These are phyloP conservation scores for Chouioia cunea DNA, from an alignment of 2,888 invertebrate genomes.

Conservation along the genomic window DNA sequence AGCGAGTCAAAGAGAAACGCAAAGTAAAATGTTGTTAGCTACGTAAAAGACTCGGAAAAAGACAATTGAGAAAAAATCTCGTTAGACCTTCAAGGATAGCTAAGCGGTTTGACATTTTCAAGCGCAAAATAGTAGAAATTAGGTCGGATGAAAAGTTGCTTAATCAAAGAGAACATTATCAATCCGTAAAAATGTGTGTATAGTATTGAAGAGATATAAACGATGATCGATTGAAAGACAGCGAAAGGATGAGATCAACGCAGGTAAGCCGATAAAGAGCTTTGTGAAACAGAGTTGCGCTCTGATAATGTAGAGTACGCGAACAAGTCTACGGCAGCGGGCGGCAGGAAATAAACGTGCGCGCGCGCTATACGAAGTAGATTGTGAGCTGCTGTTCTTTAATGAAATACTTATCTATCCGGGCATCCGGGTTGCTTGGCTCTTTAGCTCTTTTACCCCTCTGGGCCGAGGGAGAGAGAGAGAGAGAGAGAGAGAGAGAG, in stretches of 20 bases:
- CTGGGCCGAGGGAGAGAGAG: constrained; percentile 1
- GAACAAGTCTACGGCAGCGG: not conserved
- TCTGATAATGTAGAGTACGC: not conserved
- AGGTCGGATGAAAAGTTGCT: no score
- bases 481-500: no score
- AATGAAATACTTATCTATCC: constrained; percentile 43
- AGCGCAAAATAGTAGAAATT: no score
- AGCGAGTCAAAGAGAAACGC: no score
- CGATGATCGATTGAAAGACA: constrained; percentile 6
- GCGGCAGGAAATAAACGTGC: not conserved
- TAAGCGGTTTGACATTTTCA: no score
- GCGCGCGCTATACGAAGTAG: constrained; percentile 1
- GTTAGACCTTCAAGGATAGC: no score
- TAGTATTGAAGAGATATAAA: not conserved
- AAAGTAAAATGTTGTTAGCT: no score
- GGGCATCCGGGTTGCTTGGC: not conserved
- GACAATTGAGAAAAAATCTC: no score
- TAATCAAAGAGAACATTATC: no score
- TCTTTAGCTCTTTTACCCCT: constrained; percentile 3
- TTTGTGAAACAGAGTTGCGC: not conserved
- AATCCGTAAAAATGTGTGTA: no score
- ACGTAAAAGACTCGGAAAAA: no score
- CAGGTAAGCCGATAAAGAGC: constrained; percentile 28
- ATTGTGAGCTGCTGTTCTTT: constrained; percentile 35
- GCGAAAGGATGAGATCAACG: constrained; percentile 8